Base-by-base conservation (phyloP, 2,888 invertebrate species). In the Cyaniris semiargus region DNA sequence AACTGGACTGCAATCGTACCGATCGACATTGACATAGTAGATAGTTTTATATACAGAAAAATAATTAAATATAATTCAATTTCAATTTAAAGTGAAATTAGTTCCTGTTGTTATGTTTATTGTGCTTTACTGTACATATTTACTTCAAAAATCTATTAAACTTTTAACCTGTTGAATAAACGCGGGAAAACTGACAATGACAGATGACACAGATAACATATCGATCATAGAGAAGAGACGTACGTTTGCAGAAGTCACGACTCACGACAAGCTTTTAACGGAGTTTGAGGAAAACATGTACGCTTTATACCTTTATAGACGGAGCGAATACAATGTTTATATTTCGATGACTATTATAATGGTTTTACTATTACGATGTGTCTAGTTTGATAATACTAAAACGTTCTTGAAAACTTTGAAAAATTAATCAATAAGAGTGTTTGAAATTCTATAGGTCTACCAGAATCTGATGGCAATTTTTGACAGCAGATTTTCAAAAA, bases 181-280 rank as follows among this genome's bases (percentile, higher is more conserved):
- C 23, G 60, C 66, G 27, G 66, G 27, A 66, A 66, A 31, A 27
- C 66, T 66, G 27, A 66, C 66, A 66, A 31, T 66, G 31, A 66
- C 66, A 66, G 66, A 66, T 66, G 66, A 21, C 66, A 27, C 66
- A 66, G 66, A 66, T 66, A 66, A 13, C 66, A 15, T 66, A 66
- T 66, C 66, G 27, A 66, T 66, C 66, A 66, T 66, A 66, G 66
- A 66, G 6, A 15, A 66, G 15, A 66, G 27, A 66, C 66, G 23
- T 60, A 10, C 13, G 66, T 31, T 66, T 66, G 66, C 27, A 31
- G 15, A 31, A 66, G 66, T 66, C 66, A 31, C 8, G 66, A 27
- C 31, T 66, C 66, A 31, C 8, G 66, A 27, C 31, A 66, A 31
- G 66, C 66, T 66, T 66, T 66, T 66, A 66, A 27, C 66, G 66